phyloP scores from a whole-genome alignment of 1,140 invertebrate genomes.

The Leguminivora glycinivorella region DNA sequence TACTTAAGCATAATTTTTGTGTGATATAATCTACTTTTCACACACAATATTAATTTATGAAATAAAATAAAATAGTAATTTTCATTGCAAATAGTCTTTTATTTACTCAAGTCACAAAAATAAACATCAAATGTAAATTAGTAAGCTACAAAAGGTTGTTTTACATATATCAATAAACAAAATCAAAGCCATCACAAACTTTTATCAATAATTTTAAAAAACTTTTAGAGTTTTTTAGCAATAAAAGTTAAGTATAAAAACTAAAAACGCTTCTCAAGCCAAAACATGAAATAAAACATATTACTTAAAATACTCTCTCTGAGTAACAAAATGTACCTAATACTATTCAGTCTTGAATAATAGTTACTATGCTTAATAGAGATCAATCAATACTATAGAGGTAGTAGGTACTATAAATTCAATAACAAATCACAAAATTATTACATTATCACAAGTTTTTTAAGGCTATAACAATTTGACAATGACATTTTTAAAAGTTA shows the following conservation, averaged over 20 bases:
- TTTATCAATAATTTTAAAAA: no score
- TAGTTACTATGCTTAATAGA: neutral
- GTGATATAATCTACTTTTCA: no score
- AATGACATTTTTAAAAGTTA: neutral
- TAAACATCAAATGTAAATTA: no score
- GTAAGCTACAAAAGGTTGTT: no score
- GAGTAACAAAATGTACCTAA: neutral
- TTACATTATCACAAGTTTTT: neutral
- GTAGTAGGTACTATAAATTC: neutral
- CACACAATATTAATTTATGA: no score
- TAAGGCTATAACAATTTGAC: neutral
- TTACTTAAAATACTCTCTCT: neutral
- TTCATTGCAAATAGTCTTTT: no score
- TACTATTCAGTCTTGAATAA: neutral
- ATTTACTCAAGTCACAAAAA: no score
- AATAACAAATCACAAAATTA: neutral
- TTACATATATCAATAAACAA: no score
- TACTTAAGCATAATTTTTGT: no score
- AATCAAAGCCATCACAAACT: no score
- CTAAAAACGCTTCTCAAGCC: neutral
- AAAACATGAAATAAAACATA: constrained; percentile 9
- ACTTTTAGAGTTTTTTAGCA: no score
- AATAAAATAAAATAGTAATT: no score
- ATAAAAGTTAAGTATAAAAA: neutral
- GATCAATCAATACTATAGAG: neutral